Conservation (phyloP, 2,888 invertebrate genomes). For the Phaedon cochleariae region DNA sequence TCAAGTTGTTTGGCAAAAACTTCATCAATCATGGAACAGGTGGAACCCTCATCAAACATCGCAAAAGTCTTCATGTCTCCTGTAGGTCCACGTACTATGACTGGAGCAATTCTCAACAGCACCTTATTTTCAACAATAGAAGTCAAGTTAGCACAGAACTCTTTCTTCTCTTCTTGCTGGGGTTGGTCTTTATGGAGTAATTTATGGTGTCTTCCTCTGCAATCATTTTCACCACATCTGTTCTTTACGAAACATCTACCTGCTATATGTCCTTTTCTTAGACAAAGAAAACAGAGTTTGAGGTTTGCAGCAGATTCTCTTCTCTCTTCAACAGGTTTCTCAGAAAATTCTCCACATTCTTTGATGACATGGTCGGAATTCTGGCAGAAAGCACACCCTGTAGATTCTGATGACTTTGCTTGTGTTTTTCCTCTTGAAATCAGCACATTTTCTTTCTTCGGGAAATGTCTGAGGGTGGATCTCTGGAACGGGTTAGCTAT, state of each 20-base stretch:
- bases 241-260: no score
- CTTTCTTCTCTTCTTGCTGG: neutral
- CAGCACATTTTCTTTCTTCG: neutral
- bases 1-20: neutral
- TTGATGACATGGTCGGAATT: neutral
- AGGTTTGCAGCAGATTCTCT: neutral
- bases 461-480: neutral
- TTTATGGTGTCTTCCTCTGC: neutral
- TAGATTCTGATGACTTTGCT: neutral
- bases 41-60: slow-evolving; percentile 2
- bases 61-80: slow-evolving; percentile 12
- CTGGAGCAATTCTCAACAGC: neutral
- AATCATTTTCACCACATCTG: neutral
- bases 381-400: no score
- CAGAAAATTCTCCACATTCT: neutral
- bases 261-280: neutral
- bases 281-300: neutral
- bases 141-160: neutral
- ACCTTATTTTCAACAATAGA: neutral
- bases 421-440: neutral
- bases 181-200: neutral
- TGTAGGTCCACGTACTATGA: slow-evolving; percentile 3
- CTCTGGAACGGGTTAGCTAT: neutral
- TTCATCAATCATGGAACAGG: slow-evolving; percentile 3
- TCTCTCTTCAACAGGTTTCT: neutral